Evolutionary conservation across 2,797 vertebrate genomes (phyloP).

Genomic region (Characodon lateralis): DNA sequence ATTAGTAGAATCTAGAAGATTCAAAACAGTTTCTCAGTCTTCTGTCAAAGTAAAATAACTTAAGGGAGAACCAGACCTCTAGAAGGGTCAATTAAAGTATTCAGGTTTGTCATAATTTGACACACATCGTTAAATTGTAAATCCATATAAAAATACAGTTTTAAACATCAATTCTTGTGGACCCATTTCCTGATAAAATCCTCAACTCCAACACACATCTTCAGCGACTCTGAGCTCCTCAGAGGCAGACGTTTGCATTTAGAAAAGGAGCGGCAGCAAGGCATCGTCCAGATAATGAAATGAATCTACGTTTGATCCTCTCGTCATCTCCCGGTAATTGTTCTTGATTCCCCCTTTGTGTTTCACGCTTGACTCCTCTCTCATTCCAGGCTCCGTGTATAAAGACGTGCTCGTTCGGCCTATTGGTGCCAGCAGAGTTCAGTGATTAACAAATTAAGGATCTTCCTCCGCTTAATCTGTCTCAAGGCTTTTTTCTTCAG

Average conservation of each 20-base stretch:
- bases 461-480: constrained; percentile 74
- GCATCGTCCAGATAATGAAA: constrained; percentile 67
- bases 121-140: background rate
- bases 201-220: constrained; percentile 24
- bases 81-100: too few relatives aligned
- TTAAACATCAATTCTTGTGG: background rate
- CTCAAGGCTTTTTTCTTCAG: constrained; percentile 65
- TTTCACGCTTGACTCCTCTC: constrained; percentile 69
- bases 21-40: background rate
- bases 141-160: background rate
- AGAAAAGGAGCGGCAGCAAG: constrained; percentile 30
- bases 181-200: background rate
- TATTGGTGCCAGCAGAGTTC: constrained; percentile 69
- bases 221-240: constrained; percentile 12
- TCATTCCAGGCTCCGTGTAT: constrained; percentile 52
- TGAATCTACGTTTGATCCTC: constrained; percentile 65
- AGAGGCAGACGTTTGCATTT: constrained; percentile 55
- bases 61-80: too few relatives aligned
- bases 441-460: constrained; percentile 79
- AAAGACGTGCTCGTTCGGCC: constrained; percentile 60
- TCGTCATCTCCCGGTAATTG: constrained; percentile 64
- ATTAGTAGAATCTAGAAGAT: background rate
- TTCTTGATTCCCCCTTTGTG: constrained; percentile 76
- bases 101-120: too few relatives aligned
- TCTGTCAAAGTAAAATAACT: too few relatives aligned